phyloP scores from a whole-genome alignment of 2,113 vertebrate species.

The Solenodon paradoxus region DNA sequence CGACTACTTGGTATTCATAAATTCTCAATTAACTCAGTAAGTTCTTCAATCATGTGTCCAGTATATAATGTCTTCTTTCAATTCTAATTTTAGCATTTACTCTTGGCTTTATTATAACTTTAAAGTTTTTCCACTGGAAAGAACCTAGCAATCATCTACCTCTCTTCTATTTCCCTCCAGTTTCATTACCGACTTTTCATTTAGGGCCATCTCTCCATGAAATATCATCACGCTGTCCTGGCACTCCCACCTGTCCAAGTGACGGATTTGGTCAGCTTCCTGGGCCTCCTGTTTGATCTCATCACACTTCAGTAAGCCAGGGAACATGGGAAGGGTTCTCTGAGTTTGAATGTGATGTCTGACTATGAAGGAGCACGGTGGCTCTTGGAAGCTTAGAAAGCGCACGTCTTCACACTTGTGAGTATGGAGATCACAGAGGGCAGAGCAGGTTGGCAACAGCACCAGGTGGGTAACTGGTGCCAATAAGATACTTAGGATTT shows the following conservation, averaged over 20 bases:
- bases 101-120: neutral
- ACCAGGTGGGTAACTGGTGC: conserved; percentile 65
- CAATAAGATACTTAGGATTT: conserved; percentile 83
- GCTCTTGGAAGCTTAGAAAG: conserved; percentile 26
- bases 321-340: neutral
- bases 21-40: neutral
- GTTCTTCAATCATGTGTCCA: neutral
- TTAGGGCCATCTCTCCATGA: neutral
- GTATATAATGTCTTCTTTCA: neutral
- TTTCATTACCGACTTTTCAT: neutral
- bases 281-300: neutral
- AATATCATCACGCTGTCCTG: neutral
- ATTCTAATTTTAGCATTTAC: neutral
- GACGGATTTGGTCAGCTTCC: neutral
- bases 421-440: conserved; percentile 11
- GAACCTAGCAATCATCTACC: neutral
- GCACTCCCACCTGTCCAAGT: neutral
- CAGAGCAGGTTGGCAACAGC: conserved; percentile 52
- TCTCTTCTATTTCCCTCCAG: neutral
- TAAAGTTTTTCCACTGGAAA: neutral
- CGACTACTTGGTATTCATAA: neutral
- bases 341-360: neutral
- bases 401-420: neutral
- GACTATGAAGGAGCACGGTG: neutral
- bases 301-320: neutral